Conservation (phyloP, 92 coral and sea anemone species). For the Chrysogorgia sp. region DNA sequence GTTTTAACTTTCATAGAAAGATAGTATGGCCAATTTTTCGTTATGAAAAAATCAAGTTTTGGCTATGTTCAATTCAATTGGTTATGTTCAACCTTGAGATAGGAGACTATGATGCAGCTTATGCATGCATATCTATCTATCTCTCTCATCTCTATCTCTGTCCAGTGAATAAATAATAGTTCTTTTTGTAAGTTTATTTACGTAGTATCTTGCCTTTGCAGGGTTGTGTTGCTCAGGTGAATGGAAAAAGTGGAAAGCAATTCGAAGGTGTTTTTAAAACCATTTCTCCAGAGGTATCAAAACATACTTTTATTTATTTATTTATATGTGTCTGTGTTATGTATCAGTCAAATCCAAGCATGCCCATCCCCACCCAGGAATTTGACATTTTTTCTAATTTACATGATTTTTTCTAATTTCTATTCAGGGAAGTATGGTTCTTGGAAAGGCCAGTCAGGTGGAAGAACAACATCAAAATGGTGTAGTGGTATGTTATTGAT, state of each 20-base stretch:
- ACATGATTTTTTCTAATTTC: background rate
- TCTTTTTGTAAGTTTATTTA: too few relatives aligned
- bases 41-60: too few relatives aligned
- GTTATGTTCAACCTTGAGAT: too few relatives aligned
- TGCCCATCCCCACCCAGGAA: background rate
- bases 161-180: too few relatives aligned
- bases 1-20: too few relatives aligned
- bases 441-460: slow-evolving; percentile 40
- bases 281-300: slow-evolving; percentile 41
- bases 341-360: too few relatives aligned
- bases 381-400: background rate
- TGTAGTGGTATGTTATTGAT: slow-evolving; percentile 16
- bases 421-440: slow-evolving; percentile 31
- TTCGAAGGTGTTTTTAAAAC: slow-evolving; percentile 47
- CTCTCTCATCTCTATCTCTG: too few relatives aligned
- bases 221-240: slow-evolving; percentile 24
- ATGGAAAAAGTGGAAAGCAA: slow-evolving; percentile 23
- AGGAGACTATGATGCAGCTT: too few relatives aligned
- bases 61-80: too few relatives aligned
- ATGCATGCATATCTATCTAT: too few relatives aligned
- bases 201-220: background rate
- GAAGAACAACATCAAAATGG: slow-evolving; percentile 39
- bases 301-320: background rate
- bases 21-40: too few relatives aligned
- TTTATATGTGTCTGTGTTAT: background rate